Evolutionary conservation across 2,113 vertebrate genomes (phyloP), one percentile per base, ranked within the genome.

Genomic region (Anguilla rostrata): DNA sequence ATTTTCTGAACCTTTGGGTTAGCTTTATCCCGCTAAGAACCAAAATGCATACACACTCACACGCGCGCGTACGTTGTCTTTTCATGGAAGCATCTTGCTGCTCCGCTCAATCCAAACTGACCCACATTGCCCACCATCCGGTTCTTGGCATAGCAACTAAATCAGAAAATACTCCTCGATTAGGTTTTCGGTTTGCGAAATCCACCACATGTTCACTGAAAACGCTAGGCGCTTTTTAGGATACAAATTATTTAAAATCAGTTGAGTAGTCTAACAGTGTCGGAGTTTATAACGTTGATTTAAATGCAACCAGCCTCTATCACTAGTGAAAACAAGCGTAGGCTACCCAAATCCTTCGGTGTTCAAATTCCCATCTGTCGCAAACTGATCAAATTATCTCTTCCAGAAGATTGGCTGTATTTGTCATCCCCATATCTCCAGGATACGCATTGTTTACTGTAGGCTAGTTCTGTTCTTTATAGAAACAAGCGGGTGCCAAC

Each of bases 71-170:
- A 39, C 56, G 34, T 16, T 40, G 39, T 18, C 78, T 6, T 20
- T 20, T 81, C 49, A 81, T 39, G 43, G 56, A 86, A 39, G 78
- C 79, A 29, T 85, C 66, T 79, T 8, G 29, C 84, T 20, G 84
- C 39, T 81, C 85, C 8, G 39, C 22, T 43, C 85, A 85, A 46
- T 85, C 84, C n/a, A 86, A 40, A 86, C 78, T 82, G 85, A 86
- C 85, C 78, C 78, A 82, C 78, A 81, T 86, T 41, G 34, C 16
- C 40, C 34, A 80, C 40, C 40, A 80, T 80, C 78, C 39, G 78
- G 39, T 53, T 86, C n/a, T 41, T 20, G 53, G 34, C 85, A 66
- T 57, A 34, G 78, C 56, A 75, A 75, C 71, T 75, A 75, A 34
- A 75, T 12, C 29, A 29, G n/a, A 57, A 79, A 80, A 40, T 40